A percentile compares a stretch with the other conserved stretches of the same genome.
Conservation (phyloP, 2,888 invertebrate species). For the Nomada fucata region DNA sequence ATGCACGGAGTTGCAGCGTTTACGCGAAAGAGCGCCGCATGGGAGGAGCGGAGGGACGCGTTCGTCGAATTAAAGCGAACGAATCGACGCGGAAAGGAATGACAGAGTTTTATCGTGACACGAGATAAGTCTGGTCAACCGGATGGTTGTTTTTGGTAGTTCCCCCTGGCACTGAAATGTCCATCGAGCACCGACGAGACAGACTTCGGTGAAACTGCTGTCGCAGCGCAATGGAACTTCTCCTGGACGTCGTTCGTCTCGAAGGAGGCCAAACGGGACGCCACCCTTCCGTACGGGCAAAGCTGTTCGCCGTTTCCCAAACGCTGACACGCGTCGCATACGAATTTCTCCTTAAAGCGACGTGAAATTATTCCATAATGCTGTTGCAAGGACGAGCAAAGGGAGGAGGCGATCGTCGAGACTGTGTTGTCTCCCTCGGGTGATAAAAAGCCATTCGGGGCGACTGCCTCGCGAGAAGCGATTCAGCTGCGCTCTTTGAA, state of each 20-base stretch:
- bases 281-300: background rate
- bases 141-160: background rate
- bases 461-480: constrained; percentile 36
- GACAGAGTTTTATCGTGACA: background rate
- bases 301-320: background rate
- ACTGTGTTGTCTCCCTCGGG: background rate
- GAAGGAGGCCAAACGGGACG: background rate
- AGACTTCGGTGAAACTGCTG: constrained; percentile 1
- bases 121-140: constrained; percentile 1
- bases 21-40: background rate
- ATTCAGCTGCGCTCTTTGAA: too few relatives aligned
- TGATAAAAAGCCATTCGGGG: constrained; percentile 44
- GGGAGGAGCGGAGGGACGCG: background rate
- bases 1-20: background rate
- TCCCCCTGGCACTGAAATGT: too few relatives aligned
- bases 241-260: background rate
- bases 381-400: background rate
- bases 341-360: background rate
- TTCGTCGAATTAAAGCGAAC: background rate
- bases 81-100: constrained; percentile 9
- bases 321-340: constrained; percentile 10
- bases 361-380: background rate
- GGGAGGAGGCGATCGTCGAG: background rate
- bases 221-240: background rate
- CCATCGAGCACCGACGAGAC: background rate